These are phyloP conservation scores for western clawed frog (Xenopus tropicalis) DNA, from an alignment of 2,113 vertebrate genomes.

Conservation along the genomic window UCB_Xtro_10.0 CM004445.2:42759001-42759500, in stretches of 20 bases:
- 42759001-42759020: too few relatives aligned
- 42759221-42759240: background rate
- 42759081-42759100: too few relatives aligned
- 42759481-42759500: conserved; percentile 3
- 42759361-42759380: conserved; percentile 75
- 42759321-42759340: conserved; percentile 77
- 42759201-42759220: conserved; percentile 24
- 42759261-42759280: conserved; percentile 79
- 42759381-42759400: conserved; percentile 74
- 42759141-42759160: too few relatives aligned
- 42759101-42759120: too few relatives aligned
- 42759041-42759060: too few relatives aligned
- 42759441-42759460: conserved; percentile 61
- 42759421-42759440: conserved; percentile 67
- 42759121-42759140: too few relatives aligned
- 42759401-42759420: conserved; percentile 79
- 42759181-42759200: conserved; percentile 75
- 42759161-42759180: conserved; percentile 50
- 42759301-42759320: conserved; percentile 75
- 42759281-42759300: conserved; percentile 78
- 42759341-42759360: conserved; percentile 72
- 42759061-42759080: too few relatives aligned
- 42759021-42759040: too few relatives aligned
- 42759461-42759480: conserved; percentile 33
- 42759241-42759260: conserved; percentile 56